Evolutionary conservation across 2,113 vertebrate species (phyloP), one percentile per base, ranked within the genome.

Genomic region (Sardina pilchardus): DNA sequence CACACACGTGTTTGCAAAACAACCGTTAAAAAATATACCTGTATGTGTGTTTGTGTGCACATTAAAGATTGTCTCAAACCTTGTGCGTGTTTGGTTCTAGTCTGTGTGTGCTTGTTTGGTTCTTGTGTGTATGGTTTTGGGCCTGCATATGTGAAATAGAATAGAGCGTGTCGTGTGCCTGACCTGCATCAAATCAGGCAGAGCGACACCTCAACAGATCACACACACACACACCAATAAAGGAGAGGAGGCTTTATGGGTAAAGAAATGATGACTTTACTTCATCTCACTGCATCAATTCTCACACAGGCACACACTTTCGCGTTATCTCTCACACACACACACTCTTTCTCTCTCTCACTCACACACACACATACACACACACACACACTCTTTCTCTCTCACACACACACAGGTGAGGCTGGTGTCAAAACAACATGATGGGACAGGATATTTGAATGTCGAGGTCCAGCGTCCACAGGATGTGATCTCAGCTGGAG

Each of bases 221-320:
- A 56, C 53, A 56, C 53, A 56, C 9, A 12, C 59, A 63, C 7
- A 63, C 4, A 8, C 1, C 56, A 63, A 71, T 34, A 30, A 14
- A 71, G 10, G 26, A 71, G 12, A 16, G 34, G n/a, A 53, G 63
- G 10, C 63, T 14, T 14, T 10, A 71, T 71, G 1, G 63, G 30
- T 71, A 71, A 71, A 34, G n/a, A 71, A 71, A 71, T 71, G 12
- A 71, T 71, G 63, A 71, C 63, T 71, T 71, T 71, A 71, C 63
- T 71, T 71, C 30, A 30, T 10, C 8, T 12, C 26, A 30, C 63
- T 34, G n/a, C 7, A 71, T 71, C 26, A 10, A 26, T 30, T 63
- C 19, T 9, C 8, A 34, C n/a, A 71, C 26, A 71, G 6, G 10
- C 63, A 71, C 24, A 30, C 63, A 71, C n/a, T n/a, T n/a, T n/a